Conservation (phyloP, 2,888 invertebrate species). For the Leptopilina drosophilae region DNA sequence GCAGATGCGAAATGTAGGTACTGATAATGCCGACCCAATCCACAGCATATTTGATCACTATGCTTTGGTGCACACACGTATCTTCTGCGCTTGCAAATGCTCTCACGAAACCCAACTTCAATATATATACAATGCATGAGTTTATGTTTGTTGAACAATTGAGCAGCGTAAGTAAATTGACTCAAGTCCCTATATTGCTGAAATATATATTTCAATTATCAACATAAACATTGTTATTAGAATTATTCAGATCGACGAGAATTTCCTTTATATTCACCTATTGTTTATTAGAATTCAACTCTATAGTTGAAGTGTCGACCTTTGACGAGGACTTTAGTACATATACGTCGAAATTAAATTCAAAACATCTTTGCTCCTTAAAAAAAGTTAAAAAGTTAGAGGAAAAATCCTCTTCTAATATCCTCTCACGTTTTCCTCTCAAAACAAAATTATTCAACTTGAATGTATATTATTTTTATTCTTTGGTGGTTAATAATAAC, state of each 20-base stretch:
- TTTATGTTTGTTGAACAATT: conserved; percentile 30
- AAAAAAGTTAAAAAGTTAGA: too few relatives aligned
- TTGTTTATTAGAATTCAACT: too few relatives aligned
- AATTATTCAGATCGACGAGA: background rate
- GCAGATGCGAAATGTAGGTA: conserved; percentile 65
- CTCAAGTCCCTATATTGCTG: conserved; percentile 3
- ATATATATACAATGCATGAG: conserved; percentile 46
- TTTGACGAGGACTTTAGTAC: too few relatives aligned
- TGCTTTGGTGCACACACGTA: conserved; percentile 47
- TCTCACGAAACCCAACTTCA: conserved; percentile 45
- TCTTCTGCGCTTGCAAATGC: conserved; percentile 47
- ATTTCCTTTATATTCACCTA: background rate
- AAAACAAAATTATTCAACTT: too few relatives aligned
- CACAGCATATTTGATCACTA: conserved; percentile 57
- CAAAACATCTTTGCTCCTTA: too few relatives aligned
- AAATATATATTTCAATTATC: conserved; percentile 25
- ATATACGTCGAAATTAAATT: too few relatives aligned
- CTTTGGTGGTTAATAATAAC: too few relatives aligned
- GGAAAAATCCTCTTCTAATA: too few relatives aligned
- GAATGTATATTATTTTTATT: too few relatives aligned
- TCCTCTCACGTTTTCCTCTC: too few relatives aligned
- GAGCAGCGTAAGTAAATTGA: conserved; percentile 32
- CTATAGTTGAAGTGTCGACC: too few relatives aligned
- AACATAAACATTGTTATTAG: background rate
- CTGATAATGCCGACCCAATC: conserved; percentile 65